phyloP scores from a whole-genome alignment of 2,113 vertebrate species.

The Macrotis lagotis region DNA sequence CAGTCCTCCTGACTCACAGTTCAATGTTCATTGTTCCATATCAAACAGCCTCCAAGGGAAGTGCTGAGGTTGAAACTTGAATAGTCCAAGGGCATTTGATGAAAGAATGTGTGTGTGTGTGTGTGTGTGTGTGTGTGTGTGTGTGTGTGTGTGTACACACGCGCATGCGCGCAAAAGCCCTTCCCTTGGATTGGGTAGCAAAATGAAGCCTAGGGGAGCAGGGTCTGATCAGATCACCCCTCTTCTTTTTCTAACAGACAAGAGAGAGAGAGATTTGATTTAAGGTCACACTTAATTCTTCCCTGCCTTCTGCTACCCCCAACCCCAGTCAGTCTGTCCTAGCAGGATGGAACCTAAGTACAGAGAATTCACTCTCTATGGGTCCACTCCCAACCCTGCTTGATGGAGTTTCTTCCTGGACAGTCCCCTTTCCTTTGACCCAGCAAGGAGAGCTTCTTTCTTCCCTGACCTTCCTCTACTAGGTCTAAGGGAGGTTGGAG shows the following conservation, averaged over 20 bases:
- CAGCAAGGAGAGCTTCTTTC: not conserved
- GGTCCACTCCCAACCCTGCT: not conserved
- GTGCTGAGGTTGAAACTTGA: not conserved
- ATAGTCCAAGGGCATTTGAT: not conserved
- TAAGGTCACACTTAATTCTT: not conserved
- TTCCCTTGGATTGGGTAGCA: not conserved
- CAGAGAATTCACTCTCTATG: not conserved
- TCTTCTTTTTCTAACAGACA: not conserved
- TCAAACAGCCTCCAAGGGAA: not conserved
- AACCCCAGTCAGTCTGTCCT: not conserved
- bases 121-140: not conserved
- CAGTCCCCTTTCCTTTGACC: not conserved
- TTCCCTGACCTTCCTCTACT: not conserved
- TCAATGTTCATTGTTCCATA: not conserved
- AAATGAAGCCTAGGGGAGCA: not conserved
- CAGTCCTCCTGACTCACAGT: not conserved
- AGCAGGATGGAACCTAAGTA: not conserved
- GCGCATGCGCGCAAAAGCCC: too few species aligned
- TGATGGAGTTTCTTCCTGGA: not conserved
- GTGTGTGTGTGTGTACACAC: not conserved
- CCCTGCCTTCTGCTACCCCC: not conserved
- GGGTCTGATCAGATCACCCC: not conserved
- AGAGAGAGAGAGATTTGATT: not conserved
- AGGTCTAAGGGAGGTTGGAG: not conserved
- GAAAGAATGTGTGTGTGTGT: not conserved